Evolutionary conservation across 1,140 invertebrate species (phyloP), one percentile per base, ranked within the genome.

Genomic region (Drosophila miranda): DNA sequence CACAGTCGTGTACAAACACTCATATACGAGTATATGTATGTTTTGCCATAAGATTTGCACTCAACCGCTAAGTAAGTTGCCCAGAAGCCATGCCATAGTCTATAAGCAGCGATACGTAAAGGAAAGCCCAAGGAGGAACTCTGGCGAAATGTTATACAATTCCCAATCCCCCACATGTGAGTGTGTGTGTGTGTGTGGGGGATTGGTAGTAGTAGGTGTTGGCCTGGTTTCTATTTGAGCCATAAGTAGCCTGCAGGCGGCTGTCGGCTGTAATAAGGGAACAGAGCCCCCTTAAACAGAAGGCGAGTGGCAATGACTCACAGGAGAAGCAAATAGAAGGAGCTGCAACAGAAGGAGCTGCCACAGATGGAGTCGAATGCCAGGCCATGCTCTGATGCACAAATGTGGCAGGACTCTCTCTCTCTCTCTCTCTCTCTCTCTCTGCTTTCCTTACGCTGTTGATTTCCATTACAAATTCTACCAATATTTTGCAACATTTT

Each of bases 1-100:
- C 41, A 48, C 62, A 49, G 45, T 45, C 49, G 49, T 43, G 56
- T 41, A 34, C 71, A 77, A 54, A 64, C 44, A 43, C 45, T 43
- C 30, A 3, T 38, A 13, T 13, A 5, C 4, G 5, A 26, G 23
- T 26, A 26, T 26, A 5, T 26, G 23, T 26, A 38, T 38, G 34
- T 38, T 38, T 38, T 58, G 50, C 34, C 49, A 56, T 41, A 64
- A 63, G 48, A 75, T 70, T 78, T 78, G 76, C 66, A 84, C 81
- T 84, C 63, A 71, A 73, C 64, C 77, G 63, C 55, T 86, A 77
- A 84, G 81, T 84, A 80, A 84, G 81, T 86, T 73, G 77, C 63
- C 81, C 49, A 86, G 68, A 62, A 63, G 75, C 63, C 66, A 50
- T 74, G 81, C 81, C 79, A 83, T 52, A 78, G 79, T 83, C 79